These are phyloP conservation scores for Cephalopachus bancanus DNA, from an alignment of 2,797 vertebrate species.

Conservation along the genomic window DNA sequence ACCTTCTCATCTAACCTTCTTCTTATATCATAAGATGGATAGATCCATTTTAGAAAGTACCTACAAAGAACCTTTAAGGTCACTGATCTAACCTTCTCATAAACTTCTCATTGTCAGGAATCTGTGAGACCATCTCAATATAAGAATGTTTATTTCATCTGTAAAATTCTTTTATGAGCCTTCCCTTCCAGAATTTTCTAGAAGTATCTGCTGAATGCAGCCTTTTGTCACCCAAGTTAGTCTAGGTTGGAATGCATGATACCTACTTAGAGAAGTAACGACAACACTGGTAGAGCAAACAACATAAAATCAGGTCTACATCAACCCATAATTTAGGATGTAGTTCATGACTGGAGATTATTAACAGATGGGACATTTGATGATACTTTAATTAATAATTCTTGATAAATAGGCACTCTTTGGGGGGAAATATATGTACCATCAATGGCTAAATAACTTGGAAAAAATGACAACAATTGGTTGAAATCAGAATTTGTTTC, in stretches of 20 bases:
- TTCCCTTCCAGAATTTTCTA: neutral
- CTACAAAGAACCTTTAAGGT: neutral
- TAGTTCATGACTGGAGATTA: neutral
- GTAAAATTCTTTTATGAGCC: neutral
- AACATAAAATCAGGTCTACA: neutral
- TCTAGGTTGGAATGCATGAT: neutral
- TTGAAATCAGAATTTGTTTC: conserved; percentile 45
- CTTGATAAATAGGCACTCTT: neutral
- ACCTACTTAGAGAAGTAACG: neutral
- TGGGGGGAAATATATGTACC: neutral
- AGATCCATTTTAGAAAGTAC: neutral
- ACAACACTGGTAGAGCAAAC: neutral
- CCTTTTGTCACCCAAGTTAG: neutral
- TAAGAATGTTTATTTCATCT: conserved; percentile 17
- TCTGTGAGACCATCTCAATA: neutral
- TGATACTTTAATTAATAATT: conserved; percentile 57
- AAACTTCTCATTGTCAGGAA: neutral
- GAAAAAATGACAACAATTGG: neutral
- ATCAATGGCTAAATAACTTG: conserved; percentile 44
- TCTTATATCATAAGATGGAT: too few relatives aligned
- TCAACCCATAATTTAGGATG: neutral
- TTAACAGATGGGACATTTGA: conserved; percentile 3
- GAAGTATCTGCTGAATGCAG: neutral
- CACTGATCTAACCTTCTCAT: neutral
- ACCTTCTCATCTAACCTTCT: neutral